Conservation (phyloP, 2,888 invertebrate genomes). For the Parasteatoda lunata region DNA sequence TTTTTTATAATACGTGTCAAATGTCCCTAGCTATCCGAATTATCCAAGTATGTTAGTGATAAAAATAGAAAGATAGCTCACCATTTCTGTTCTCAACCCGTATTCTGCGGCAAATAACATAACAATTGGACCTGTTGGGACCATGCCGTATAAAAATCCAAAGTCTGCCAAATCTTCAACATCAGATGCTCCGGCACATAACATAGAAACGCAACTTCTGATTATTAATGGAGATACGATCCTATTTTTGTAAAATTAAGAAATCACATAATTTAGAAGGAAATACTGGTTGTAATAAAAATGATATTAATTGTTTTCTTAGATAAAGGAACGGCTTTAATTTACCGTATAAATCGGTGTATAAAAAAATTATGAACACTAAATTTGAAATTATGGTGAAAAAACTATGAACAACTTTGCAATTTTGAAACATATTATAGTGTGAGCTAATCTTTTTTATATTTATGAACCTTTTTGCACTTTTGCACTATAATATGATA, state of each 20-base stretch:
- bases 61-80: constrained; percentile 51
- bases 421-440: too few species aligned
- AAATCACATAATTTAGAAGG: not conserved
- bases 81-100: constrained; percentile 81
- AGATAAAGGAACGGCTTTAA: too few species aligned
- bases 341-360: too few species aligned
- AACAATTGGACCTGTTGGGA: constrained; percentile 94
- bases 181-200: constrained; percentile 78
- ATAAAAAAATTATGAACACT: too few species aligned
- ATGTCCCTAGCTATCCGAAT: too few species aligned
- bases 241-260: constrained; percentile 20
- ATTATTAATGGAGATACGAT: constrained; percentile 88
- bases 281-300: not conserved
- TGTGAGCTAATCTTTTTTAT: too few species aligned
- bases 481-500: too few species aligned
- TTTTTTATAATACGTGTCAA: too few species aligned
- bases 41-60: too few species aligned
- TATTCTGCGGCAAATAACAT: constrained; percentile 94
- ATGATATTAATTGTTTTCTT: not conserved
- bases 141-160: constrained; percentile 95
- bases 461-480: too few species aligned
- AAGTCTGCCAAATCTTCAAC: constrained; percentile 88
- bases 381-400: too few species aligned
- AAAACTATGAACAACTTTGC: too few species aligned
- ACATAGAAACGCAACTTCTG: constrained; percentile 85